A percentile compares a stretch with the other conserved stretches of the same genome.
These are phyloP conservation scores for Linnaemya tessellans DNA, from an alignment of 2,888 invertebrate species.

Conservation along the genomic window DNA sequence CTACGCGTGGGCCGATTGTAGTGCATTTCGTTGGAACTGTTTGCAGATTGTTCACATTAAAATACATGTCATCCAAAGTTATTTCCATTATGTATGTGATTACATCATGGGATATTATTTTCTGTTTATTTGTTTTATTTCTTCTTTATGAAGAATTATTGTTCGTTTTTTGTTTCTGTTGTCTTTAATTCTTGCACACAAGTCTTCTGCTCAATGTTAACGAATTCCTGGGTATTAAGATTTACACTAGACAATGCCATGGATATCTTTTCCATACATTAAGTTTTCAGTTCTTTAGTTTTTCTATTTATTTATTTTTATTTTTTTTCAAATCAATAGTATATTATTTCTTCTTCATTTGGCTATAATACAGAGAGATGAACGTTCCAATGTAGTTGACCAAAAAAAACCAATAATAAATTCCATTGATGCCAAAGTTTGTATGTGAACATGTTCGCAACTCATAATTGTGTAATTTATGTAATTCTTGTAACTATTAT, in stretches of 20 bases:
- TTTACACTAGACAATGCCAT: conserved; percentile 29
- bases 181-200: conserved; percentile 20
- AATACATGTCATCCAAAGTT: conserved; percentile 65
- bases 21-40: conserved; percentile 66
- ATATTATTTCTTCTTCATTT: conserved; percentile 34
- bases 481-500: conserved; percentile 53
- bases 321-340: conserved; percentile 6
- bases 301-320: too few species aligned
- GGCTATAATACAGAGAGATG: conserved; percentile 4
- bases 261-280: neutral
- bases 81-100: conserved; percentile 64
- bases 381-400: conserved; percentile 35
- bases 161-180: too few species aligned
- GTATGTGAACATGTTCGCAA: conserved; percentile 61
- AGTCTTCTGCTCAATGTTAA: conserved; percentile 49
- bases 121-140: conserved; percentile 31
- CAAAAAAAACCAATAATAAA: conserved; percentile 50
- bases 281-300: neutral
- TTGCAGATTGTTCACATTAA: conserved; percentile 62
- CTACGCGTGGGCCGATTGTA: conserved; percentile 66
- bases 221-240: conserved; percentile 60
- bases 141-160: conserved; percentile 1
- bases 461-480: conserved; percentile 69
- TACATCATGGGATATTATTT: conserved; percentile 57
- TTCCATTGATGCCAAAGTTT: conserved; percentile 50